Conservation (phyloP, 2,888 invertebrate genomes). For the Thymelicus lineola region DNA sequence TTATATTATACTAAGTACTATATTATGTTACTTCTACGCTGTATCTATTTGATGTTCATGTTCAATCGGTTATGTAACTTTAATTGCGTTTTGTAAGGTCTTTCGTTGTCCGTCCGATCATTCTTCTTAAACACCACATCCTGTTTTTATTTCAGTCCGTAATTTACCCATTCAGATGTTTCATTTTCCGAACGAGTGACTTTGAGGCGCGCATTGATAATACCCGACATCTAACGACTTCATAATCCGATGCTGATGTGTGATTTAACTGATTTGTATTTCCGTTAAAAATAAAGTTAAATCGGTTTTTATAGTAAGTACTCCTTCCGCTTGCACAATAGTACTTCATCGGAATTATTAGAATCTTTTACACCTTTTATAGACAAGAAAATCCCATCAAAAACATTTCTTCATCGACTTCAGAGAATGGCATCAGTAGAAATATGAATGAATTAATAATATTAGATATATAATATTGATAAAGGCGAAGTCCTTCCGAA, state of each 20-base stretch:
- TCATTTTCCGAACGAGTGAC: constrained; percentile 46
- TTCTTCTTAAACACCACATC: constrained; percentile 64
- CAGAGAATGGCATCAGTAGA: too few relatives aligned
- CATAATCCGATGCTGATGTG: constrained; percentile 1
- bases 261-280: neutral
- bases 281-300: too few relatives aligned
- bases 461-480: too few relatives aligned
- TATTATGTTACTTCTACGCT: neutral
- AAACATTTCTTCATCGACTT: too few relatives aligned
- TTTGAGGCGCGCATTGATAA: constrained; percentile 20
- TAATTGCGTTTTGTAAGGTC: constrained; percentile 24
- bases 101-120: constrained; percentile 58
- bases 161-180: constrained; percentile 44
- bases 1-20: too few relatives aligned
- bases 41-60: neutral
- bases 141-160: constrained; percentile 59
- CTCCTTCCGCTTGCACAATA: too few relatives aligned
- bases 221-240: constrained; percentile 8
- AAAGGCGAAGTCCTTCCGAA: too few relatives aligned
- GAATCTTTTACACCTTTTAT: too few relatives aligned
- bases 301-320: too few relatives aligned
- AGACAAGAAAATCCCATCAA: too few relatives aligned
- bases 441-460: too few relatives aligned
- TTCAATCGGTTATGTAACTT: constrained; percentile 32
- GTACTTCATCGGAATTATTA: too few relatives aligned